Conservation (phyloP, 2,113 vertebrate genomes). For the rabbit (Oryctolagus cuniculus) region mOryCun1.1 NC_091432.1:18974001-18974500, state of each 20-base stretch:
- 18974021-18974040: conserved; percentile 13
- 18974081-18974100: conserved; percentile 59
- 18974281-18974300: conserved; percentile 73
- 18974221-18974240: conserved; percentile 56
- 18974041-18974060: neutral
- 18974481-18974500: conserved; percentile 88
- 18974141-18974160: conserved; percentile 46
- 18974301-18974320: conserved; percentile 79
- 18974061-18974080: conserved; percentile 66
- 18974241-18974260: conserved; percentile 63
- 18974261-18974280: conserved; percentile 66
- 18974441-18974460: conserved; percentile 86
- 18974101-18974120: conserved; percentile 15
- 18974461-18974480: conserved; percentile 89
- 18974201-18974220: conserved; percentile 57
- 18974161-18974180: conserved; percentile 64
- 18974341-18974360: conserved; percentile 77
- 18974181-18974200: conserved; percentile 72
- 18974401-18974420: conserved; percentile 87
- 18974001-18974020: neutral
- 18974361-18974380: conserved; percentile 83
- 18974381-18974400: conserved; percentile 89
- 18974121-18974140: conserved; percentile 10
- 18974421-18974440: conserved; percentile 89
- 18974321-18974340: conserved; percentile 83